A percentile compares a stretch with the other conserved stretches of the same genome.
phyloP scores from a whole-genome alignment of 2,797 vertebrate genomes.

The Glyptemys insculpta region DNA sequence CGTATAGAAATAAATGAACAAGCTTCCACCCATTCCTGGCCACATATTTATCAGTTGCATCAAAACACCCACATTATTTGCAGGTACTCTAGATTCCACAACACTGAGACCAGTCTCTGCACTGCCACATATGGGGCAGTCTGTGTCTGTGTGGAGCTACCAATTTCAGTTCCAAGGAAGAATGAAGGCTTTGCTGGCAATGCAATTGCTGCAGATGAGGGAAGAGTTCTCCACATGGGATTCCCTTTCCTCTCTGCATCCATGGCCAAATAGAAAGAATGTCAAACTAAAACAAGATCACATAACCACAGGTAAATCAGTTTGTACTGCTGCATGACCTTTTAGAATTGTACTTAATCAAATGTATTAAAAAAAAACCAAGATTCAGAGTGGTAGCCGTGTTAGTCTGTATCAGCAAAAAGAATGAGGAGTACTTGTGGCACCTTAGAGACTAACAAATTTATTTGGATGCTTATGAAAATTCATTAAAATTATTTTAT shows the following conservation, averaged over 20 bases:
- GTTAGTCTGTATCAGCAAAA: too few species aligned
- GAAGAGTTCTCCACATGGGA: not conserved
- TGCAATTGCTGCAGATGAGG: not conserved
- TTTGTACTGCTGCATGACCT: not conserved
- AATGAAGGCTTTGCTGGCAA: not conserved
- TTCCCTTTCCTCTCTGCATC: not conserved
- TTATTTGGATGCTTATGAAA: not conserved
- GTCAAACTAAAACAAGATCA: not conserved
- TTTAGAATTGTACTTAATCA: accelerated
- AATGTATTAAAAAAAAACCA: not conserved
- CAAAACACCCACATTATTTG: not conserved
- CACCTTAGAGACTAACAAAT: too few species aligned
- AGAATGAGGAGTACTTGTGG: too few species aligned
- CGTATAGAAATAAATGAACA: not conserved
- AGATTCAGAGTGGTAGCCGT: not conserved
- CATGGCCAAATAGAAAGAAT: not conserved
- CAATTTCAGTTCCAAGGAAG: not conserved
- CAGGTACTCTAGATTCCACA: not conserved
- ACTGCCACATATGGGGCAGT: not conserved
- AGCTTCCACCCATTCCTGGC: not conserved
- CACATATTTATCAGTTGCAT: not conserved
- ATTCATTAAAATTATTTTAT: not conserved
- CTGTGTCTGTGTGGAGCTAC: not conserved
- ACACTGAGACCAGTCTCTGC: not conserved
- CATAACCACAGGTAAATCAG: not conserved